phyloP scores from a whole-genome alignment of 2,888 invertebrate genomes.

The Lasioglossum marginatum region DNA sequence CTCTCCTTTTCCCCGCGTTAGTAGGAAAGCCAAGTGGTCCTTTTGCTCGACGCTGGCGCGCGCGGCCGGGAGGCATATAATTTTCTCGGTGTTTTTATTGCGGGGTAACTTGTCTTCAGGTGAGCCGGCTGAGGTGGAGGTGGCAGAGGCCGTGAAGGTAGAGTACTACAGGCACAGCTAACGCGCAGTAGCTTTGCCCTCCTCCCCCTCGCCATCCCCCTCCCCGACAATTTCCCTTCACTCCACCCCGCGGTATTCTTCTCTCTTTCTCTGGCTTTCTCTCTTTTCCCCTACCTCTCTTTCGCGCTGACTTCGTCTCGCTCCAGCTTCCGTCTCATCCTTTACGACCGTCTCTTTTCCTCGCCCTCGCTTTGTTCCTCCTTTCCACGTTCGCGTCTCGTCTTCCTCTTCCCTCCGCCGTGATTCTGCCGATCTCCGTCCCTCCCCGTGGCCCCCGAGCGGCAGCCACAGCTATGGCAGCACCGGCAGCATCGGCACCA shows the following conservation, averaged over 20 bases:
- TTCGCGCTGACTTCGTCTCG: conserved; percentile 18
- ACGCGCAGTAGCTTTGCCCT: conserved; percentile 82
- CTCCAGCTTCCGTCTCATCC: conserved; percentile 8
- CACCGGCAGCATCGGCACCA: conserved; percentile 58
- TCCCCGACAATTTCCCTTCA: conserved; percentile 28
- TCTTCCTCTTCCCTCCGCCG: conserved; percentile 52
- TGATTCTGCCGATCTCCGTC: conserved; percentile 28
- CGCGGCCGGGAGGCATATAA: conserved; percentile 83
- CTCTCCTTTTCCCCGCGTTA: conserved; percentile 72
- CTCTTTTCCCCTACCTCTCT: conserved; percentile 30
- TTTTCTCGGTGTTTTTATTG: conserved; percentile 84
- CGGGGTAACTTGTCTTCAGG: conserved; percentile 84
- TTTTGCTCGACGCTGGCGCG: conserved; percentile 76
- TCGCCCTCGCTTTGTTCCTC: conserved; percentile 62
- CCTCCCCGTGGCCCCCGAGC: conserved; percentile 44
- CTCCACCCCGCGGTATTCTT: conserved; percentile 14
- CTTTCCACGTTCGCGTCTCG: conserved; percentile 47
- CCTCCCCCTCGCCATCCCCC: conserved; percentile 49
- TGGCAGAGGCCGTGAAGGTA: conserved; percentile 78
- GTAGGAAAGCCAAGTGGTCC: conserved; percentile 81
- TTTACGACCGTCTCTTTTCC: conserved; percentile 47
- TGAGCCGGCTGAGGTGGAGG: conserved; percentile 82
- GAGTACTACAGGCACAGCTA: conserved; percentile 83
- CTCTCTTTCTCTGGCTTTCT: conserved; percentile 50
- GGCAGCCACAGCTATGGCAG: conserved; percentile 56